phyloP scores from a whole-genome alignment of 2,113 vertebrate species.

The Thomomys bottae region DNA sequence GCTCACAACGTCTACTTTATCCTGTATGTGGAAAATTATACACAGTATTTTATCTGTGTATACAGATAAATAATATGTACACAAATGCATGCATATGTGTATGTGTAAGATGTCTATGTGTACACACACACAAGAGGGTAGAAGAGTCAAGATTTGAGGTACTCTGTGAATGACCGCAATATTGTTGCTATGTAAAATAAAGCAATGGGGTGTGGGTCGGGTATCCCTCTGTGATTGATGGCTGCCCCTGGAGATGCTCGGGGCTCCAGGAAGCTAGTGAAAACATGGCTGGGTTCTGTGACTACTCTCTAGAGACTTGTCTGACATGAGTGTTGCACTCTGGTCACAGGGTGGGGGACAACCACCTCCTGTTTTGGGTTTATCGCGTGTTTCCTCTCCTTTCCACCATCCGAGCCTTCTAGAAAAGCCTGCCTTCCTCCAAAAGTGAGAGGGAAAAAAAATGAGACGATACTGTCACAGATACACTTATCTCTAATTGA shows the following conservation, averaged over 20 bases:
- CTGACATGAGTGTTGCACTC: neutral
- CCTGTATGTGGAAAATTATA: neutral
- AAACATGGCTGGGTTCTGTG: neutral
- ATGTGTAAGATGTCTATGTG: rapidly evolving
- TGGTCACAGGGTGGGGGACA: neutral
- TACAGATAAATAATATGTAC: too few relatives aligned
- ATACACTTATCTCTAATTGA: neutral
- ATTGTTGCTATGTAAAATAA: neutral
- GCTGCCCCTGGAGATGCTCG: neutral
- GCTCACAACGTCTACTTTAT: neutral
- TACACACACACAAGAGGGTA: neutral
- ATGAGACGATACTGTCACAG: neutral
- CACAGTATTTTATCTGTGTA: neutral
- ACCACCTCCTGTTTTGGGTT: neutral
- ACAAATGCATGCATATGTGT: neutral
- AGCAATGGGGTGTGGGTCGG: neutral
- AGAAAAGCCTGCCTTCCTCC: neutral
- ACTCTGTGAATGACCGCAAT: neutral
- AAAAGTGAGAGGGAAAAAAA: neutral
- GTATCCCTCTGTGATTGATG: neutral
- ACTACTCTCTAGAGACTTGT: neutral
- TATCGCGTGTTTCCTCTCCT: neutral
- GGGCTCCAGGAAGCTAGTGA: neutral
- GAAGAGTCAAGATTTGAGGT: neutral
- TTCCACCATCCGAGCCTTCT: neutral